A percentile compares a stretch with the other conserved stretches of the same genome.
These are phyloP conservation scores for Panthera leo DNA, from an alignment of 2,113 vertebrate species.

Conservation along the genomic window DNA sequence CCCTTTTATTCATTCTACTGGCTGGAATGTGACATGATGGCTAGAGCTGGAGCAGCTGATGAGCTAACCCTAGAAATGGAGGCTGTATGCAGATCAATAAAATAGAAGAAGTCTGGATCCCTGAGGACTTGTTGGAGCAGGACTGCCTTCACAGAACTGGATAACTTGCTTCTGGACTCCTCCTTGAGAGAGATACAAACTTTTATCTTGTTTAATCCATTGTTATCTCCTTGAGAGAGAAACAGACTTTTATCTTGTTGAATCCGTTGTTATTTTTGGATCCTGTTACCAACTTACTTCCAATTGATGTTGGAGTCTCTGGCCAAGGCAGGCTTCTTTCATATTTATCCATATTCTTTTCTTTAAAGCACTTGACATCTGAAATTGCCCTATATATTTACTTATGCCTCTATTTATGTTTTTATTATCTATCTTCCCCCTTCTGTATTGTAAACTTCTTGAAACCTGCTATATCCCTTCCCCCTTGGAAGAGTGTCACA, in stretches of 20 bases:
- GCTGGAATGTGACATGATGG: not conserved
- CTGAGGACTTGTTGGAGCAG: not conserved
- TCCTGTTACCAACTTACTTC: not conserved
- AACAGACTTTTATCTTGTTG: not conserved
- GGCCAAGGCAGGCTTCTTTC: not conserved
- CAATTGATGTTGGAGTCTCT: not conserved
- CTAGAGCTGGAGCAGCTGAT: not conserved
- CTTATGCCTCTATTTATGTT: not conserved
- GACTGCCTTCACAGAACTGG: too few species aligned
- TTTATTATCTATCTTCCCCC: not conserved
- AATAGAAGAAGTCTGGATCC: not conserved
- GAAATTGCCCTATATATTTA: not conserved
- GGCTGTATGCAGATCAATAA: not conserved
- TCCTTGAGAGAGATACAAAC: not conserved
- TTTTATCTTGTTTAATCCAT: not conserved
- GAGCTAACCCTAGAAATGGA: not conserved
- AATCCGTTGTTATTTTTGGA: not conserved
- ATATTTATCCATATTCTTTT: not conserved
- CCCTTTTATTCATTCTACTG: not conserved
- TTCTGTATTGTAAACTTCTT: not conserved
- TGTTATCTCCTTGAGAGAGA: not conserved
- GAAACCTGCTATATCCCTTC: not conserved
- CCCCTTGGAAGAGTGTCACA: not conserved
- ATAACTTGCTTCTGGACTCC: not conserved
- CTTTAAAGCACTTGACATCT: not conserved